Base-by-base conservation (phyloP, 2,797 vertebrate species). In the Dromococcyx pavoninus region DNA sequence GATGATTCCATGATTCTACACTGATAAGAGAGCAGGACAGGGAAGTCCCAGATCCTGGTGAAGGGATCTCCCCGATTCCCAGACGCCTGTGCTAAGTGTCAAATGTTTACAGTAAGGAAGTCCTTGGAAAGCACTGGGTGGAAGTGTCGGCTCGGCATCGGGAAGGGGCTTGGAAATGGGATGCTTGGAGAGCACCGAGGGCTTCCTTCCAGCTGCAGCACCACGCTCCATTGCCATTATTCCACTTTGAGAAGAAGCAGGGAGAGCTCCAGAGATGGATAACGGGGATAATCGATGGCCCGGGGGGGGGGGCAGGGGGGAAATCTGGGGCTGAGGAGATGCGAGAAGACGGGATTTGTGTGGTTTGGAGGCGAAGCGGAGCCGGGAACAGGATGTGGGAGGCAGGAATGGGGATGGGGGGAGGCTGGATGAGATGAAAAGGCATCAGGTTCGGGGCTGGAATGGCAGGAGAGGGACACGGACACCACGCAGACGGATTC, bases 1-100 rank as follows among this genome's bases (percentile, higher is more conserved):
- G n/a, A n/a, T n/a, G n/a, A n/a, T 33, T 4, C 1, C 5, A 5
- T n/a, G n/a, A n/a, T 33, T 4, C 1, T 5, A 5, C 5, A 1
- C 32, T 3, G 37, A 2, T 18, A 8, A 27, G 33, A 60, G 28
- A 18, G 22, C 1, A 1, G 56, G 32, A 18, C 21, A 4, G 13
- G 33, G 67, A 14, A 27, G 33, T 62, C 21, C 9, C 33, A 23
- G 3, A 25, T 11, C 67, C 28, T 3, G 44, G 33, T 7, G 28
- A 11, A 7, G 56, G 19, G 2, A 15, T 41, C 39, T 41, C 39
- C 14, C 14, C 14, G 10, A 14, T 41, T 41, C 23, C 28, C 13
- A 1, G 3, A 0, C 18, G 8, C 39, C n/a, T 3, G 7, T 2
- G 56, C 24, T 7, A 21, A 15, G n/a, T n/a, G n/a, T n/a, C n/a